Percentiles rank a stretch among this genome's conserved stretches.
These are phyloP conservation scores for Siniperca undulata DNA, from an alignment of 2,797 vertebrate species.

Conservation along the genomic window DNA sequence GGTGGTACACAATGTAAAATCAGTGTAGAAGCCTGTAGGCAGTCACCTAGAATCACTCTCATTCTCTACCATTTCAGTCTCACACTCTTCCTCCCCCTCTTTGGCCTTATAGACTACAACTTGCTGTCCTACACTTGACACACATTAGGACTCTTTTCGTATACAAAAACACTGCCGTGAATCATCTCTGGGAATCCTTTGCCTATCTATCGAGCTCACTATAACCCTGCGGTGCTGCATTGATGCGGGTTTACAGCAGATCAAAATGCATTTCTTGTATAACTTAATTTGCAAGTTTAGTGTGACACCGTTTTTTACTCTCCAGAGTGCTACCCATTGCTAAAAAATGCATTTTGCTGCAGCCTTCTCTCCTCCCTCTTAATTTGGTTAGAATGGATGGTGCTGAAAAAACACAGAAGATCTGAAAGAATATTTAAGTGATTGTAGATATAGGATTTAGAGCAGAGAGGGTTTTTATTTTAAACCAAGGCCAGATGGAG, in stretches of 20 bases:
- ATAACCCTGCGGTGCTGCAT: neutral
- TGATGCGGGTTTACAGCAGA: neutral
- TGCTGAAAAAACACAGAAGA: slow-evolving; percentile 24
- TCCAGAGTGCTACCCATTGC: slow-evolving; percentile 10
- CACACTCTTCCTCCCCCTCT: neutral
- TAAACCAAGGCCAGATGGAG: slow-evolving; percentile 60
- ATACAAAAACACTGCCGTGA: slow-evolving; percentile 1
- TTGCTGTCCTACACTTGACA: slow-evolving; percentile 20
- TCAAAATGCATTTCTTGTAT: slow-evolving; percentile 32
- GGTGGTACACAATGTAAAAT: no score
- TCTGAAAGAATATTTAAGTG: slow-evolving; percentile 68
- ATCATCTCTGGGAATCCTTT: neutral
- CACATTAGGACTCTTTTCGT: neutral
- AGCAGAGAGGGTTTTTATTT: slow-evolving; percentile 14
- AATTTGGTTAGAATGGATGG: neutral
- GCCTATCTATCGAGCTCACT: neutral
- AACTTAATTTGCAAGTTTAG: slow-evolving; percentile 27
- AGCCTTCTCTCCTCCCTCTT: slow-evolving; percentile 10
- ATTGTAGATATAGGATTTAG: slow-evolving; percentile 56
- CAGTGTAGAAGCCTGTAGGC: no score
- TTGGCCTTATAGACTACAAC: slow-evolving; percentile 9
- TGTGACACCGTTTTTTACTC: slow-evolving; percentile 30
- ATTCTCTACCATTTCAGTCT: neutral
- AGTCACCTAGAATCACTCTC: no score
- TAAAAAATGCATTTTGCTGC: slow-evolving; percentile 30